These are phyloP conservation scores for Brassicogethes aeneus DNA, from an alignment of 2,888 invertebrate genomes.

Conservation along the genomic window DNA sequence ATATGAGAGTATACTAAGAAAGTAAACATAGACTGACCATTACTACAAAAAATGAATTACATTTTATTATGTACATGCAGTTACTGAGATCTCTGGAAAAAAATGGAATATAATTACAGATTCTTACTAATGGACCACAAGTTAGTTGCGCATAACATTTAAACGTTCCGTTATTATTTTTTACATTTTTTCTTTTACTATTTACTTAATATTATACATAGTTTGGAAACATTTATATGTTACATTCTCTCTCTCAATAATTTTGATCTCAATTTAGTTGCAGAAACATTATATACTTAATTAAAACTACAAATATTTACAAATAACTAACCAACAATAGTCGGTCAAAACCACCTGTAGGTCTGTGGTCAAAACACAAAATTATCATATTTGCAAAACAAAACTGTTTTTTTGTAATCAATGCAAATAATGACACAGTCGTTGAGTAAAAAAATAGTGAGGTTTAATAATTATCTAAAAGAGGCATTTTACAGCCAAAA, in stretches of 20 bases:
- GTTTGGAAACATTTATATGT: conserved; percentile 7
- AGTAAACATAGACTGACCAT: conserved; percentile 40
- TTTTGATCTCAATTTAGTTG: conserved; percentile 14
- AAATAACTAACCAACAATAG: neutral
- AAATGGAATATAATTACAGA: conserved; percentile 33
- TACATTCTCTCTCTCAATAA: conserved; percentile 1
- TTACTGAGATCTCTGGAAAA: conserved; percentile 34
- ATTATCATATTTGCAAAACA: neutral
- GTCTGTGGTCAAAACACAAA: conserved; percentile 1
- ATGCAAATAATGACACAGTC: conserved; percentile 3
- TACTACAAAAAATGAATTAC: conserved; percentile 30
- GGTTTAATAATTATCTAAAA: conserved; percentile 1
- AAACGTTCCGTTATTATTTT: conserved; percentile 12
- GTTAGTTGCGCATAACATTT: conserved; percentile 14
- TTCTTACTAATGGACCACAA: conserved; percentile 19
- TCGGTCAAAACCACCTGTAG: too few relatives aligned
- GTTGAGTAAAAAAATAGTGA: neutral
- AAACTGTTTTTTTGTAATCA: neutral
- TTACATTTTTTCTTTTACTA: conserved; percentile 9
- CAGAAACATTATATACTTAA: neutral
- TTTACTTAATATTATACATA: conserved; percentile 11
- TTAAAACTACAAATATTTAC: conserved; percentile 1
- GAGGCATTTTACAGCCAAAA: neutral
- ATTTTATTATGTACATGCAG: conserved; percentile 30
- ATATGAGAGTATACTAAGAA: conserved; percentile 37